These are phyloP conservation scores for Holcopasites calliopsidis DNA, from an alignment of 1,140 invertebrate genomes.

Conservation along the genomic window DNA sequence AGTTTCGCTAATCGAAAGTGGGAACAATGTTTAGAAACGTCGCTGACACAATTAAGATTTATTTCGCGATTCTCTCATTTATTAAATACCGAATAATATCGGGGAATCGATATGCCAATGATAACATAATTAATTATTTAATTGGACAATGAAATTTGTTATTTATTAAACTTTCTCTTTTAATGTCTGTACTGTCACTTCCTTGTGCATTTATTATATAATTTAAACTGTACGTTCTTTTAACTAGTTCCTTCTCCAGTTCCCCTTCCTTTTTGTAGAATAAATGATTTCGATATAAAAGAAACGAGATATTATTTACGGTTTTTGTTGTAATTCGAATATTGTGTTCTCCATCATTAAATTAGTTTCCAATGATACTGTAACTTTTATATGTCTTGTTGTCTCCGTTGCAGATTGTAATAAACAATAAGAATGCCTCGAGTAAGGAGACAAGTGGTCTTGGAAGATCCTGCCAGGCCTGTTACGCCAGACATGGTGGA, in stretches of 20 bases:
- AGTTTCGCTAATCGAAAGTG: background rate
- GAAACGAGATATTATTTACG: background rate
- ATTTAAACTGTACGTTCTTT: background rate
- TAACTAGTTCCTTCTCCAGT: too few species aligned
- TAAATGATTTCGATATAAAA: background rate
- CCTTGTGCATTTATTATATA: background rate
- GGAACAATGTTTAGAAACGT: background rate
- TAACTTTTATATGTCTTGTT: background rate
- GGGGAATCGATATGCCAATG: background rate
- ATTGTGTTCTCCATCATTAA: background rate
- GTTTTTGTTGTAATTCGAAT: too few species aligned
- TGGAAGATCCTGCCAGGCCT: constrained; percentile 77
- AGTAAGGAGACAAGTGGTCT: constrained; percentile 77
- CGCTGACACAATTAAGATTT: too few species aligned
- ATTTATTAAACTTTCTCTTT: background rate
- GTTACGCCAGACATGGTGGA: constrained; percentile 78
- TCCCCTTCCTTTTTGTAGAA: too few species aligned
- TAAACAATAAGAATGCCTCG: constrained; percentile 71
- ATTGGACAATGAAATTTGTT: background rate
- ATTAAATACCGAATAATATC: background rate
- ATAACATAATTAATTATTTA: background rate
- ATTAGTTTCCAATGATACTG: background rate
- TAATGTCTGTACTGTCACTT: background rate
- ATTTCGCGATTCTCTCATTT: background rate
- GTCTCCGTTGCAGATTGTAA: constrained; percentile 63